These are phyloP conservation scores for Lordiphosa stackelbergi DNA, from an alignment of 1,140 invertebrate genomes.

Conservation along the genomic window DNA sequence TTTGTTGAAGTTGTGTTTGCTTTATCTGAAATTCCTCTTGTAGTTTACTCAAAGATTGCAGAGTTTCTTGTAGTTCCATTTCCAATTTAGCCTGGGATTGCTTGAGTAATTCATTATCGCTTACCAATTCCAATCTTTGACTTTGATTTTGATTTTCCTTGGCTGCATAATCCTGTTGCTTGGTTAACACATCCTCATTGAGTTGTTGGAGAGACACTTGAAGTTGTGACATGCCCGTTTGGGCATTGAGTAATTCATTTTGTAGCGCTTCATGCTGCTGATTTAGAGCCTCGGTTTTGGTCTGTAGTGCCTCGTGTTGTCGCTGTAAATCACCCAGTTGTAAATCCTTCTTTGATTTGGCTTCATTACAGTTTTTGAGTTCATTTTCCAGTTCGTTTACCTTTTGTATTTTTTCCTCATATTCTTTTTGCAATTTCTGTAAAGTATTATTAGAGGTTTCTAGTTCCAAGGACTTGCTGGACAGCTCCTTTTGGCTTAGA, in stretches of 20 bases:
- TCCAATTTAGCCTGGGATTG: conserved; percentile 57
- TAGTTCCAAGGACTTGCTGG: conserved; percentile 23
- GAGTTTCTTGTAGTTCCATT: conserved; percentile 76
- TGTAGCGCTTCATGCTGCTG: conserved; percentile 43
- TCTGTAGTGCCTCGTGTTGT: conserved; percentile 32
- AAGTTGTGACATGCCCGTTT: conserved; percentile 14
- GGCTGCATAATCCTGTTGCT: conserved; percentile 41
- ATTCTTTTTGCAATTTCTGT: conserved; percentile 28
- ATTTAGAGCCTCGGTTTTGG: conserved; percentile 40
- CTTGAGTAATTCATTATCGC: conserved; percentile 40
- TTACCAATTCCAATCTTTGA: conserved; percentile 27
- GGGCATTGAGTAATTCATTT: conserved; percentile 27
- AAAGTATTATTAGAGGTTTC: conserved; percentile 28
- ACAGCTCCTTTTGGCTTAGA: conserved; percentile 24
- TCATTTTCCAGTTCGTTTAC: conserved; percentile 18
- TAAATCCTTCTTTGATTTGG: conserved; percentile 27
- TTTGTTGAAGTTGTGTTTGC: conserved; percentile 42
- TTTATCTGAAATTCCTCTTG: conserved; percentile 65
- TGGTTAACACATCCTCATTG: conserved; percentile 34
- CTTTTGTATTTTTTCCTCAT: conserved; percentile 1
- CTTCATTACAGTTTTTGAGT: conserved; percentile 22
- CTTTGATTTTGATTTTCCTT: conserved; percentile 22
- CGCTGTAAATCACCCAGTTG: conserved; percentile 42
- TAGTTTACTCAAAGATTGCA: conserved; percentile 62
- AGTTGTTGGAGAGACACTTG: conserved; percentile 30